Evolutionary conservation across 2,797 vertebrate genomes (phyloP).

Genomic region (Neosilurus mollespiculum): DNA sequence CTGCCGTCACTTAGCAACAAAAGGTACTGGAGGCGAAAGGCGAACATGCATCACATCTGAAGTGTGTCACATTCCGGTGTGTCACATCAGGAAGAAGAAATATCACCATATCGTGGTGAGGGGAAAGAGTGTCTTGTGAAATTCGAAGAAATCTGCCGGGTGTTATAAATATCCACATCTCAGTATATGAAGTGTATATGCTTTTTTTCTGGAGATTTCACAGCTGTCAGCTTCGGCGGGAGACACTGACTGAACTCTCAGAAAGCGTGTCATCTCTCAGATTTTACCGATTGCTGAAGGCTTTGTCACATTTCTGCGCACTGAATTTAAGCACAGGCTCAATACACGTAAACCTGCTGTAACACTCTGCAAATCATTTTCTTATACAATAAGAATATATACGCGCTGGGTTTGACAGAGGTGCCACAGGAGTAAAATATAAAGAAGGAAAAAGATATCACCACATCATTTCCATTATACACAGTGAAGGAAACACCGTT

Average conservation of each 20-base stretch:
- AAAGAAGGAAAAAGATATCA: too few species aligned
- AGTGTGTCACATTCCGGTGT: not conserved
- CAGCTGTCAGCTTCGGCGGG: not conserved
- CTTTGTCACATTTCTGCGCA: not conserved
- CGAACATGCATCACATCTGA: slow-evolving; percentile 5
- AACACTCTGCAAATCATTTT: not conserved
- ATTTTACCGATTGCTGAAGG: not conserved
- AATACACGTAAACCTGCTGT: not conserved
- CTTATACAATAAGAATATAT: too few species aligned
- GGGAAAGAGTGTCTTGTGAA: not conserved
- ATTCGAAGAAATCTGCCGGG: not conserved
- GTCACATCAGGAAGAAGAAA: slow-evolving; percentile 2
- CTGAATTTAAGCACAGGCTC: not conserved
- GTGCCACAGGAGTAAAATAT: not conserved
- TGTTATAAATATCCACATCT: not conserved
- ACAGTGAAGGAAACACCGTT: too few species aligned
- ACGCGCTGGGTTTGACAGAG: not conserved
- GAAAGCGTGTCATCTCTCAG: not conserved
- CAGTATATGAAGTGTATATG: not conserved
- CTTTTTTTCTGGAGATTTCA: not conserved
- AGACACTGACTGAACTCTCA: not conserved
- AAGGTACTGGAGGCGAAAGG: slow-evolving; percentile 21
- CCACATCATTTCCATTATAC: too few species aligned
- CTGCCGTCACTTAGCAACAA: slow-evolving; percentile 48
- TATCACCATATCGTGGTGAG: not conserved